These are phyloP conservation scores for Troides aeacus DNA, from an alignment of 2,888 invertebrate genomes.

Conservation along the genomic window DNA sequence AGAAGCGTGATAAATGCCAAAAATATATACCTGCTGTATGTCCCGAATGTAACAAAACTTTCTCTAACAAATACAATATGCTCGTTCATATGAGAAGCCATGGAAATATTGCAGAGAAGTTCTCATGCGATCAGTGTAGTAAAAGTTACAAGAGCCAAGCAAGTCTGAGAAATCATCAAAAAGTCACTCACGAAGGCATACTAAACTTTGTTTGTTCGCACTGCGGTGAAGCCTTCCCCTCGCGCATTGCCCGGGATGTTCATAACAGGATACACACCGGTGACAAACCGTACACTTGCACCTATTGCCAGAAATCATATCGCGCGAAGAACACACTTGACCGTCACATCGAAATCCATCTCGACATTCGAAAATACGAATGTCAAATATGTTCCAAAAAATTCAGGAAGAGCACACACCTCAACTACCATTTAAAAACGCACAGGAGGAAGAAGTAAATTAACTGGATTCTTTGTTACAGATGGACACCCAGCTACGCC, in stretches of 20 bases:
- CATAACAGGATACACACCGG: conserved; percentile 71
- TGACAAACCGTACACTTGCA: conserved; percentile 66
- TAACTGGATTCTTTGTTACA: conserved; percentile 67
- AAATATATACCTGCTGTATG: conserved; percentile 67
- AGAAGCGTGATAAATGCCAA: conserved; percentile 44
- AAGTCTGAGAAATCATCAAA: conserved; percentile 66
- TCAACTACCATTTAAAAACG: conserved; percentile 59
- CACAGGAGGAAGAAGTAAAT: conserved; percentile 47
- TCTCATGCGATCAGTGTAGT: conserved; percentile 66
- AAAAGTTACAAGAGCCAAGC: conserved; percentile 67
- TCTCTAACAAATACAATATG: conserved; percentile 73
- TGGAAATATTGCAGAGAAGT: conserved; percentile 38
- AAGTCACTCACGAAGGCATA: conserved; percentile 62
- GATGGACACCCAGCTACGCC: conserved; percentile 43
- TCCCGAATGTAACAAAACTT: conserved; percentile 69
- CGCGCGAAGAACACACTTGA: conserved; percentile 55
- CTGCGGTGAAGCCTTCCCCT: conserved; percentile 75
- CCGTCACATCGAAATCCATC: conserved; percentile 57
- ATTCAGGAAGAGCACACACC: conserved; percentile 62
- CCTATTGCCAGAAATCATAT: conserved; percentile 59
- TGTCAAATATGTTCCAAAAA: conserved; percentile 57
- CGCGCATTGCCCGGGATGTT: conserved; percentile 57
- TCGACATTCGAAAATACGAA: conserved; percentile 50
- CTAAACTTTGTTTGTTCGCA: conserved; percentile 61
- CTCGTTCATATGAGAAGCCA: conserved; percentile 68